Evolutionary conservation across 2,888 invertebrate genomes (phyloP).

Genomic region (Oscheius sp.): DNA sequence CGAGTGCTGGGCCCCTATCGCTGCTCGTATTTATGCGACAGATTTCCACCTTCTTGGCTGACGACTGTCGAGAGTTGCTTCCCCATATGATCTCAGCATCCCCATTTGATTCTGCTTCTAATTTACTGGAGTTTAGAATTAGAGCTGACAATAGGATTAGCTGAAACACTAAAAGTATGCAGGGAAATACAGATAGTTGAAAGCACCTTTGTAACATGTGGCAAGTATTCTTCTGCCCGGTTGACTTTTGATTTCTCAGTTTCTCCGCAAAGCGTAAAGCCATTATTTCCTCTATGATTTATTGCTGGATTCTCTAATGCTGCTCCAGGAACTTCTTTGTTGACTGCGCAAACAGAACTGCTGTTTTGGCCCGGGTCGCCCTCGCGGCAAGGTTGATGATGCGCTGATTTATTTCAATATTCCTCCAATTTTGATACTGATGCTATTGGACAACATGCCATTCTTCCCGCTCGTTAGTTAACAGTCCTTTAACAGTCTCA

Average conservation of each 20-base stretch:
- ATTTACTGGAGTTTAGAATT: neutral
- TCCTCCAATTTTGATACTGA: neutral
- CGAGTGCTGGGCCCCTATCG: slow-evolving; percentile 25
- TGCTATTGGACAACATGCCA: too few species aligned
- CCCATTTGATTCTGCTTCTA: neutral
- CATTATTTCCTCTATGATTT: too few species aligned
- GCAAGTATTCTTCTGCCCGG: too few species aligned
- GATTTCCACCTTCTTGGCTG: slow-evolving; percentile 25
- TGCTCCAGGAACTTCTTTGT: slow-evolving; percentile 30
- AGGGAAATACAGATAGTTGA: too few species aligned
- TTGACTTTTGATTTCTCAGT: too few species aligned
- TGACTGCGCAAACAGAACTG: slow-evolving; percentile 29
- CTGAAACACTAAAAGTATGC: neutral
- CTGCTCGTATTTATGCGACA: slow-evolving; percentile 34
- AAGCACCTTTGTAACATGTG: too few species aligned
- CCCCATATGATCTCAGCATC: neutral
- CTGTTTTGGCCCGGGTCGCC: slow-evolving; percentile 18
- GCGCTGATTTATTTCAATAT: neutral
- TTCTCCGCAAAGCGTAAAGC: too few species aligned
- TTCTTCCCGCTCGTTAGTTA: neutral
- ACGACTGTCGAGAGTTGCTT: neutral
- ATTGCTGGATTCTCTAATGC: too few species aligned
- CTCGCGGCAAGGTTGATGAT: too few species aligned
- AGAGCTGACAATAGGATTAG: too few species aligned
- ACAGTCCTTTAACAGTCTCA: slow-evolving; percentile 18